These are phyloP conservation scores for Menura novaehollandiae DNA, from an alignment of 2,113 vertebrate species.

Conservation along the genomic window DNA sequence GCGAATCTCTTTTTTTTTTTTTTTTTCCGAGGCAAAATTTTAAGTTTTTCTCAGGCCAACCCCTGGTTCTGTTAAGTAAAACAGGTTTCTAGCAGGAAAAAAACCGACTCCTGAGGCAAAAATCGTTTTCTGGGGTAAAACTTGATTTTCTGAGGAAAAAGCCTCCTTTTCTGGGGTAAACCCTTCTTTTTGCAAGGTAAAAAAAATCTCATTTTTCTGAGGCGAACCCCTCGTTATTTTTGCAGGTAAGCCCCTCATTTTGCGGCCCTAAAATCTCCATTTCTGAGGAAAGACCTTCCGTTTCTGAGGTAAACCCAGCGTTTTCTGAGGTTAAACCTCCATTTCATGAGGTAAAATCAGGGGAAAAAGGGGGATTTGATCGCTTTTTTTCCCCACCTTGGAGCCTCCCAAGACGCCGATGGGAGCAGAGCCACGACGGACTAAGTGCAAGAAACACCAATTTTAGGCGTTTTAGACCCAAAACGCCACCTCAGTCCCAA, in stretches of 20 bases:
- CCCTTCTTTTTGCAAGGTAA: too few species aligned
- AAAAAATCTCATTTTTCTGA: background rate
- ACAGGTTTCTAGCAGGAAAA: too few species aligned
- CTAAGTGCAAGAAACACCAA: background rate
- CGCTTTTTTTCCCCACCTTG: background rate
- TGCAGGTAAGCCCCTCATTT: background rate
- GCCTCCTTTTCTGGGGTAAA: background rate
- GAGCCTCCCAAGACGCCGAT: background rate
- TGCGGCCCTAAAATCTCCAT: background rate
- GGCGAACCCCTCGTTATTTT: background rate
- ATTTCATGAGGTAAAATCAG: background rate
- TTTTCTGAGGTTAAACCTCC: background rate
- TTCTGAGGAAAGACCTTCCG: background rate
- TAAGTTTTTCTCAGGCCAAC: background rate
- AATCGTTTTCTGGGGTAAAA: background rate
- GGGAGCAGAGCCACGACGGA: background rate
- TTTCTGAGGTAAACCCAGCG: too few species aligned
- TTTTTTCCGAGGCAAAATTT: background rate
- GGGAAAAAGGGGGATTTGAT: background rate
- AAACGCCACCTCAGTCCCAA: background rate
- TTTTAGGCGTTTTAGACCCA: background rate
- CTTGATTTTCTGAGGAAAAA: background rate
- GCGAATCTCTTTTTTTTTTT: too few species aligned
- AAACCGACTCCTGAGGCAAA: background rate
- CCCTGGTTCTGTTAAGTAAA: rapidly evolving